phyloP scores from a whole-genome alignment of 2,113 vertebrate genomes.

The Spea multiplicata region DNA sequence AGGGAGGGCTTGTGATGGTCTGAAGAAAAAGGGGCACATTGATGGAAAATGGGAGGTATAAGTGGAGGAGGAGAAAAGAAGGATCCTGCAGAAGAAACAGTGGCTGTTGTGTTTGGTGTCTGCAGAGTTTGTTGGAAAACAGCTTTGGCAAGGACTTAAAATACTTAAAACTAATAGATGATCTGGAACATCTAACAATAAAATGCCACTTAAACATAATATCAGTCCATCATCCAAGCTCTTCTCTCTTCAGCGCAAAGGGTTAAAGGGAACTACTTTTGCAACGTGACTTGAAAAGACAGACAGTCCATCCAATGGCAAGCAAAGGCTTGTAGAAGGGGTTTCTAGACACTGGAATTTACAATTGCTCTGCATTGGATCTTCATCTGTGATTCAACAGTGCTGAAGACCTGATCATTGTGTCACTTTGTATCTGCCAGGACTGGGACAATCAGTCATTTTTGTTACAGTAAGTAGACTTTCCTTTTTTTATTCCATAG shows the following conservation, averaged over 20 bases:
- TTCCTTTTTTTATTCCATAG: conserved; percentile 4
- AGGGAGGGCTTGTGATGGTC: conserved; percentile 38
- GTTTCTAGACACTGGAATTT: conserved; percentile 39
- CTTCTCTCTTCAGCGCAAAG: conserved; percentile 32
- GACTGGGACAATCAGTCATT: background rate
- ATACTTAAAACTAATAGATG: background rate
- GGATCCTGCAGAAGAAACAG: conserved; percentile 23
- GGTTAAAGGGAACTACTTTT: conserved; percentile 36
- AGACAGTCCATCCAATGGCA: conserved; percentile 48
- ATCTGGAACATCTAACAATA: background rate
- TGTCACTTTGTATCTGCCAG: conserved; percentile 32
- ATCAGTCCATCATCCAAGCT: conserved; percentile 10
- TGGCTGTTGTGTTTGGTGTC: conserved; percentile 22
- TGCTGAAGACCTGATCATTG: conserved; percentile 29
- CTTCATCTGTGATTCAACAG: conserved; percentile 22
- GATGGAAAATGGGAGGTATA: conserved; percentile 24
- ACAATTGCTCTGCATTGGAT: conserved; percentile 31
- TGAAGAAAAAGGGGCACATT: conserved; percentile 41
- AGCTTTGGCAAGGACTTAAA: background rate
- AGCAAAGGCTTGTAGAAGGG: conserved; percentile 43
- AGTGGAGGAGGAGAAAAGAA: conserved; percentile 33
- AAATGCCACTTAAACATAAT: conserved; percentile 12
- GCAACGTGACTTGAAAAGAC: conserved; percentile 47
- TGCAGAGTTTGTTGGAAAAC: background rate
- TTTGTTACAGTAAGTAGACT: conserved; percentile 29